Percentiles rank a stretch among this genome's conserved stretches.
These are phyloP conservation scores for Myathropa florea DNA, from an alignment of 2,888 invertebrate genomes.

Conservation along the genomic window DNA sequence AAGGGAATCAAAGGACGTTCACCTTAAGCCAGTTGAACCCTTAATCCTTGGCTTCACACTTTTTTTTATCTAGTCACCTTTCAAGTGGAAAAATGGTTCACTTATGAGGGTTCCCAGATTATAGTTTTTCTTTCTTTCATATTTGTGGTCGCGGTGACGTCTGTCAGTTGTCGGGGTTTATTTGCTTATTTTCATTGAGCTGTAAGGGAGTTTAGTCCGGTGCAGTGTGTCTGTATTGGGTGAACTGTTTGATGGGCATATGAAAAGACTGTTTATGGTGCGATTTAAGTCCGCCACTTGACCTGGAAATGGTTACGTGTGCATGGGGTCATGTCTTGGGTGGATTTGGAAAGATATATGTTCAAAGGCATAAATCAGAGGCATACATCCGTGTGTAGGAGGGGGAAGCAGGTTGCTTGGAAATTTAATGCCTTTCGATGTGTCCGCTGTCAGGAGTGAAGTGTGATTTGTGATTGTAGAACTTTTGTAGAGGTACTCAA, in stretches of 20 bases:
- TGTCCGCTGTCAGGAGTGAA: too few relatives aligned
- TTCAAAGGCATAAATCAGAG: background rate
- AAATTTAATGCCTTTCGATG: conserved; percentile 1
- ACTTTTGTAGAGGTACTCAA: too few relatives aligned
- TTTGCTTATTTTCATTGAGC: conserved; percentile 44
- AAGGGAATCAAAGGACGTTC: conserved; percentile 33
- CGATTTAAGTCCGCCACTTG: conserved; percentile 37
- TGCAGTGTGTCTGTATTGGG: background rate
- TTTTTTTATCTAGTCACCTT: conserved; percentile 38
- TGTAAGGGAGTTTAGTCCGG: background rate
- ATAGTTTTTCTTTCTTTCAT: background rate
- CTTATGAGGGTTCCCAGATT: conserved; percentile 48
- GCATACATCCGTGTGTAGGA: too few relatives aligned
- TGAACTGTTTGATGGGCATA: conserved; percentile 8
- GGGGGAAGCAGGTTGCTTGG: background rate
- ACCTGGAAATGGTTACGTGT: conserved; percentile 35
- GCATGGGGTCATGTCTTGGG: background rate
- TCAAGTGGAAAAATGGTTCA: conserved; percentile 53
- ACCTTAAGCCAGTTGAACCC: conserved; percentile 39
- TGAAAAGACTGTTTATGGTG: conserved; percentile 35
- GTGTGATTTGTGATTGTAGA: too few relatives aligned
- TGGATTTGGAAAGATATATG: background rate
- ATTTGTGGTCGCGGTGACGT: conserved; percentile 19
- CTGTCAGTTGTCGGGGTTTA: conserved; percentile 38
- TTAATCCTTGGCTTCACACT: conserved; percentile 37